phyloP scores from a whole-genome alignment of 2,113 vertebrate species.

The Heloderma charlesbogerti region DNA sequence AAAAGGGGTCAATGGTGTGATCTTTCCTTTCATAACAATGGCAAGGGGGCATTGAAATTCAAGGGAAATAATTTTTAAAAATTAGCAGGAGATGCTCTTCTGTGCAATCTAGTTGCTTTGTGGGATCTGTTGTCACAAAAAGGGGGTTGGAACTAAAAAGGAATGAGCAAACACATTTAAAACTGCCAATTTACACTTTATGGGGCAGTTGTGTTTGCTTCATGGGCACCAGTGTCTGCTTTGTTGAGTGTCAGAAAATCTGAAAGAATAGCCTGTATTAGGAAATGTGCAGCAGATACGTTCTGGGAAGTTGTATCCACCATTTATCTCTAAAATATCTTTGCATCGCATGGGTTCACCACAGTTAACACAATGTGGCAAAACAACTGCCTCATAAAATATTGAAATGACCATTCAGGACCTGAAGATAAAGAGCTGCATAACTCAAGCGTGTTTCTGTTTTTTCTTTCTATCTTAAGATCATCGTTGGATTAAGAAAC shows the following conservation, averaged over 20 bases:
- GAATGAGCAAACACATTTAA: background rate
- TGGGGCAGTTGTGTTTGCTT: background rate
- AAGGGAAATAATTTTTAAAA: background rate
- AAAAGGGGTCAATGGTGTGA: background rate
- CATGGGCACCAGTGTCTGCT: background rate
- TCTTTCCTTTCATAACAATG: background rate
- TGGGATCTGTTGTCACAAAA: background rate
- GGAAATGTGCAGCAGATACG: background rate
- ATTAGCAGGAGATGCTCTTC: background rate
- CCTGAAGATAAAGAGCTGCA: background rate
- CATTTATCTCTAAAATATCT: no score
- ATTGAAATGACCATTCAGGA: background rate
- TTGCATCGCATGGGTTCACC: background rate
- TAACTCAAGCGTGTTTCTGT: background rate
- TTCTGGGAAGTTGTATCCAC: background rate
- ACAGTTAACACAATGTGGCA: background rate
- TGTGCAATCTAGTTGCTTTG: background rate
- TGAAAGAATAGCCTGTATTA: background rate
- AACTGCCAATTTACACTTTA: background rate
- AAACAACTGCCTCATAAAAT: background rate
- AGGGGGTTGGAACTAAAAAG: background rate
- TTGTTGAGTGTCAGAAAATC: background rate
- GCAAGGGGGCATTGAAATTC: background rate
- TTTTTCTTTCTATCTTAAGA: background rate
- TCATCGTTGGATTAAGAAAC: background rate